A percentile compares a stretch with the other conserved stretches of the same genome.
Evolutionary conservation across 2,888 invertebrate species (phyloP).

Genomic region (Sphaeridia pumilis): DNA sequence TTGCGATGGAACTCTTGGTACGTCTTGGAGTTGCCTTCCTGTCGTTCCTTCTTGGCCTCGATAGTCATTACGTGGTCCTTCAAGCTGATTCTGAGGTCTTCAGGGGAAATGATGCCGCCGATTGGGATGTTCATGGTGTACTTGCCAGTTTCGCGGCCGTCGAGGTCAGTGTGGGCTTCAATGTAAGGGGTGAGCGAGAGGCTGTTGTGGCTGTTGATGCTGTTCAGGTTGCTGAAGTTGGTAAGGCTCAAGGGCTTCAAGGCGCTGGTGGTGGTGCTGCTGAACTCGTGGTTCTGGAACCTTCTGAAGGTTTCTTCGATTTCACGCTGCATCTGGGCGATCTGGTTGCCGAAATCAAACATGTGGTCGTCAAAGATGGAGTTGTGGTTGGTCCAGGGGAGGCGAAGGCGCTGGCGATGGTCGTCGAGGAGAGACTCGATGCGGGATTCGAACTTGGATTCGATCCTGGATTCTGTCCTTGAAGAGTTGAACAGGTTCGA

Average conservation of each 20-base stretch:
- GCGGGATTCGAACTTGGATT: not conserved
- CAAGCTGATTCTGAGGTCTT: slow-evolving; percentile 4
- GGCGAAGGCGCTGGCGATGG: not conserved
- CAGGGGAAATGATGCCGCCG: not conserved
- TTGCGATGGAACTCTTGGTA: slow-evolving; percentile 2
- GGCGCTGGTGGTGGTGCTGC: too few species aligned
- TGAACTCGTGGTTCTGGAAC: not conserved
- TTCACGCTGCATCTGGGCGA: not conserved
- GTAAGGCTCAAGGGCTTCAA: not conserved
- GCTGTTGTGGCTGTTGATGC: not conserved
- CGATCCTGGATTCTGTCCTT: too few species aligned
- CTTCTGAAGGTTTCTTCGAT: not conserved
- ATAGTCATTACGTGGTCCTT: slow-evolving; percentile 1
- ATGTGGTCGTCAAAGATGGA: not conserved
- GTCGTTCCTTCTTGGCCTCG: slow-evolving; percentile 1
- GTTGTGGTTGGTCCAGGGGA: not conserved
- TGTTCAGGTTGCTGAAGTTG: not conserved
- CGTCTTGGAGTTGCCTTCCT: not conserved
- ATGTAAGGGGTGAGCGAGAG: not conserved
- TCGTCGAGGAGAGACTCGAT: not conserved
- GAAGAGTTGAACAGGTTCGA: too few species aligned
- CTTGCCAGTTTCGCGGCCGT: slow-evolving; percentile 1
- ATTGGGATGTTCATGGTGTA: slow-evolving; percentile 4
- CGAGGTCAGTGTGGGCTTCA: not conserved
- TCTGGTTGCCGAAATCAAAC: not conserved